These are phyloP conservation scores for Dryobota labecula DNA, from an alignment of 2,888 invertebrate genomes.

Conservation along the genomic window DNA sequence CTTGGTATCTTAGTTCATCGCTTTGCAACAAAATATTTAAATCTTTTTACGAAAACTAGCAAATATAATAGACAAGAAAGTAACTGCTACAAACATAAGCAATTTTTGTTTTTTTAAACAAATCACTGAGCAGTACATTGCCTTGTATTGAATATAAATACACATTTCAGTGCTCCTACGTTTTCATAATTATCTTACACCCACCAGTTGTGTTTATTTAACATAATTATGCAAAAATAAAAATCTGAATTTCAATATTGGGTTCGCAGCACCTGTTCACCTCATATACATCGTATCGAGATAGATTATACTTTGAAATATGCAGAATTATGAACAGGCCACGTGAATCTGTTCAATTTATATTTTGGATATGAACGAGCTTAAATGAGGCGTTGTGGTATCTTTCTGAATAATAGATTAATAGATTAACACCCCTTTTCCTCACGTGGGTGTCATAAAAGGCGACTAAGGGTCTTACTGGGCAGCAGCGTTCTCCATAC, in stretches of 20 bases:
- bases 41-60: neutral
- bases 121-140: neutral
- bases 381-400: neutral
- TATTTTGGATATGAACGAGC: neutral
- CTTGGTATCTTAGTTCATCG: neutral
- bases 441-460: too few relatives aligned
- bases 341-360: conserved; percentile 18
- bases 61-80: neutral
- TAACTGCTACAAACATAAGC: too few relatives aligned
- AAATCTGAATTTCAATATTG: conserved; percentile 68
- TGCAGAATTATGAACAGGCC: conserved; percentile 35
- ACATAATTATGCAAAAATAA: conserved; percentile 67
- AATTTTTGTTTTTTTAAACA: neutral
- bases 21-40: neutral
- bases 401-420: neutral
- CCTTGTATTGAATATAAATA: conserved; percentile 27
- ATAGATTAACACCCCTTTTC: too few relatives aligned
- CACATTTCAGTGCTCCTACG: conserved; percentile 12
- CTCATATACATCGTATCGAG: conserved; percentile 49
- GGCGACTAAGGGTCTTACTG: too few relatives aligned
- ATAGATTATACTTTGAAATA: conserved; percentile 58
- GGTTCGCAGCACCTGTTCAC: conserved; percentile 52
- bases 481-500: too few relatives aligned
- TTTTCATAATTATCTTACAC: conserved; percentile 50
- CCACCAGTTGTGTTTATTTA: conserved; percentile 57